Conservation (phyloP, 2,888 invertebrate genomes). For the Hydrotaea diabolus region DNA sequence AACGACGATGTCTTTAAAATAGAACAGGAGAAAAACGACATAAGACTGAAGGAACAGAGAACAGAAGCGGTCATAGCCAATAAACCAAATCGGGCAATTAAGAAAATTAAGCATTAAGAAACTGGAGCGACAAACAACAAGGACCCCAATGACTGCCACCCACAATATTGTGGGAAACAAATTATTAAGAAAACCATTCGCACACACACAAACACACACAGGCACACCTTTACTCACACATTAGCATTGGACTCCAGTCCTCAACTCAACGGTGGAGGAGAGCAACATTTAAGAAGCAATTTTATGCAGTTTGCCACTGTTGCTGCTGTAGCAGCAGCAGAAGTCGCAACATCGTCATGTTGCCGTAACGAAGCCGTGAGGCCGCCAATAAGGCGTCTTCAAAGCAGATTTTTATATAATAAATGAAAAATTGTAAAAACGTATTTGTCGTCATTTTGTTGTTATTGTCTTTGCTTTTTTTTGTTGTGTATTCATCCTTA, state of each 20-base stretch:
- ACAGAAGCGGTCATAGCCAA: slow-evolving; percentile 36
- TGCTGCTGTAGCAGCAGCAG: too few species aligned
- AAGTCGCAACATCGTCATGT: slow-evolving; percentile 57
- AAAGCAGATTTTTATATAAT: slow-evolving; percentile 60
- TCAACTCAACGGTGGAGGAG: slow-evolving; percentile 60
- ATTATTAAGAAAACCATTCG: slow-evolving; percentile 62
- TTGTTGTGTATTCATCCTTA: not conserved
- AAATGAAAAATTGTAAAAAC: slow-evolving; percentile 67
- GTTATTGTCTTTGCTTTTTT: not conserved
- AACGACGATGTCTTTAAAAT: slow-evolving; percentile 37
- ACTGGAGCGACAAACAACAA: slow-evolving; percentile 68
- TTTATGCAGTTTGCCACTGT: slow-evolving; percentile 45
- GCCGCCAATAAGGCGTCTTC: slow-evolving; percentile 67
- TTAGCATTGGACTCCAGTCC: not conserved
- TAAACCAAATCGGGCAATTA: slow-evolving; percentile 67
- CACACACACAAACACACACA: slow-evolving; percentile 26
- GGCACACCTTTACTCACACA: too few species aligned
- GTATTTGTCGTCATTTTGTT: slow-evolving; percentile 63
- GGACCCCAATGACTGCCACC: slow-evolving; percentile 68
- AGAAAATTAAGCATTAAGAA: slow-evolving; percentile 66
- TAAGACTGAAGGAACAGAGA: slow-evolving; percentile 11
- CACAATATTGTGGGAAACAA: slow-evolving; percentile 68
- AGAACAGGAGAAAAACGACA: slow-evolving; percentile 40
- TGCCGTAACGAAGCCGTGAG: slow-evolving; percentile 55
- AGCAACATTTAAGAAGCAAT: slow-evolving; percentile 69